These are phyloP conservation scores for Bubo scandiacus DNA, from an alignment of 2,113 vertebrate species.

Conservation along the genomic window DNA sequence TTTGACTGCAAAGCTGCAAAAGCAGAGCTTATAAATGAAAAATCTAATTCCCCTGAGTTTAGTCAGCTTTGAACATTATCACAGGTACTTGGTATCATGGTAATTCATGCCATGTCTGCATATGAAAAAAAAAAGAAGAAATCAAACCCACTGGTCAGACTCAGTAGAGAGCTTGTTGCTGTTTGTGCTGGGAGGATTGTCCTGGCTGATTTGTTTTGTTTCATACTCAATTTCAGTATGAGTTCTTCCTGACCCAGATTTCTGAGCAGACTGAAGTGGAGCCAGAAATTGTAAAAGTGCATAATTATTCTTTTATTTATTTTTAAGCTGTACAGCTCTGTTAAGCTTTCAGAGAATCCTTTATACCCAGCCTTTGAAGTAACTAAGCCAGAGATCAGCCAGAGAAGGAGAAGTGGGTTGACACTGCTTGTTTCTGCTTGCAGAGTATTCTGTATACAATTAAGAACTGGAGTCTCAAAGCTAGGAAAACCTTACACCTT, in stretches of 20 bases:
- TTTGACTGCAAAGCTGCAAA: neutral
- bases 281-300: conserved; percentile 37
- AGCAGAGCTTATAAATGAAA: neutral
- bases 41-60: neutral
- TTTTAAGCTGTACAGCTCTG: conserved; percentile 52
- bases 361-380: conserved; percentile 56
- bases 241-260: conserved; percentile 50
- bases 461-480: neutral
- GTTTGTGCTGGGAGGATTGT: neutral
- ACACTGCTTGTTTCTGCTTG: neutral
- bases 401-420: conserved; percentile 6
- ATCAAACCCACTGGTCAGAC: neutral
- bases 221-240: conserved; percentile 18
- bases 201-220: conserved; percentile 9
- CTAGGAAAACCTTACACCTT: neutral
- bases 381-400: conserved; percentile 33
- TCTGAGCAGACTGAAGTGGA: conserved; percentile 19
- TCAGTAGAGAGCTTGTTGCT: neutral
- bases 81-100: neutral
- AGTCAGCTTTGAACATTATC: conserved; percentile 1
- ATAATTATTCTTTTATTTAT: conserved; percentile 63
- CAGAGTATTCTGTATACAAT: neutral
- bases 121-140: neutral
- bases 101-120: neutral
- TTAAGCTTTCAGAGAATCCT: conserved; percentile 51